Base-by-base conservation (phyloP, 92 coral and sea anemone species). In the Micromussa lordhowensis region DNA sequence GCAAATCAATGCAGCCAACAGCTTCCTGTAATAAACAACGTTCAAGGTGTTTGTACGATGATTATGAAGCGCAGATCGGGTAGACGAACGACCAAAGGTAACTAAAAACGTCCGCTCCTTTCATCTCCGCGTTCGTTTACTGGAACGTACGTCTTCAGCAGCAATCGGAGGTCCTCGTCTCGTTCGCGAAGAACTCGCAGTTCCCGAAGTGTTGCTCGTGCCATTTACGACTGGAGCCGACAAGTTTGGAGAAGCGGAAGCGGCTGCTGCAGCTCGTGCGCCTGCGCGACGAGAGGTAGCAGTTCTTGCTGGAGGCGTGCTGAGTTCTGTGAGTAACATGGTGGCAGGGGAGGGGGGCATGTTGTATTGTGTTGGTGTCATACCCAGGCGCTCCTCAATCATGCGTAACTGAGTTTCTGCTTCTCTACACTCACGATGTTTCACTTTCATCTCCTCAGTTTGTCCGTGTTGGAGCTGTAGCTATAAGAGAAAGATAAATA, bases 281-380 rank as follows among this genome's bases (percentile, higher is more conserved):
- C 78, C 74, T 28, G 90, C 83, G 86, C 95, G 88, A 66, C 94
- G 94, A 38, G 91, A 91, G 13, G 91, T 80, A 17, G 95, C 93
- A 49, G 95, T 92, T 53, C 96, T 88, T 55, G 88, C 88, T 16
- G 94, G 94, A 7, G 99, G 98, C 16, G 93, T 92, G 73, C 81
- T 94, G 73, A 96, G 94, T 74, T 95, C 99, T 48, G 99, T 95
- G 78, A 95, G 95, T 69, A 97, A 68, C 99, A 97, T 97, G 40
- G 99, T 95, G 55, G 98, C 99, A 30, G 99, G 99, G 76, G 98
- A 95, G 58, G 99, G 98, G 0, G 99, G 99, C 99, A 97, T 97
- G 92, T 97, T 98, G 88, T 97, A 97, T 82, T 95, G 96, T 35
- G 98, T 96, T 17, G 99, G 99, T 0, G 99, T 97, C 99, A 97